Conservation (phyloP, 2,797 vertebrate species). For the Okamejei kenojei region DNA sequence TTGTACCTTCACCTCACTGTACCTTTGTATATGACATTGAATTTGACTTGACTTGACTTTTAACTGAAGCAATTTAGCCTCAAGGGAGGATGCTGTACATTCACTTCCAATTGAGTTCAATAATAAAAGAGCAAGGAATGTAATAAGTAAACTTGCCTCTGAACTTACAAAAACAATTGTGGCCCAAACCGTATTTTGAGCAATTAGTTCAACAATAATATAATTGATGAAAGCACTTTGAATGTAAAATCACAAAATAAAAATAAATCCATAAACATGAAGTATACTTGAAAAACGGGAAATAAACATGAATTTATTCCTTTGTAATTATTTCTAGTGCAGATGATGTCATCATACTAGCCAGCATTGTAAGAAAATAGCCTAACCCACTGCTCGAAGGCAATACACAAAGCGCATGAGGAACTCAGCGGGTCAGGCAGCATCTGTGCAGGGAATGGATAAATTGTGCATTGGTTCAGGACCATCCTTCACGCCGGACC, state of each 20-base stretch:
- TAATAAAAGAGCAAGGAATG: slow-evolving; percentile 11
- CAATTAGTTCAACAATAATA: neutral
- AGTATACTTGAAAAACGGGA: slow-evolving; percentile 6
- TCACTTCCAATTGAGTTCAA: neutral
- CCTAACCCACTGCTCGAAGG: neutral
- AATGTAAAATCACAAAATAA: neutral
- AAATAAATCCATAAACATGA: slow-evolving; percentile 10
- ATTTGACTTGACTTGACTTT: no score
- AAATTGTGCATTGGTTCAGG: no score
- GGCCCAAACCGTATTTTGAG: neutral
- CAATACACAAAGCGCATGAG: neutral
- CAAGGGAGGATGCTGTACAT: neutral
- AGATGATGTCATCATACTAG: neutral
- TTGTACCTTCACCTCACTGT: no score
- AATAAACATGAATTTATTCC: neutral
- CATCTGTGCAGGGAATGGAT: no score
- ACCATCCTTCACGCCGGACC: no score
- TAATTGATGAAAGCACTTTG: neutral
- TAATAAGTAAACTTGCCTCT: neutral
- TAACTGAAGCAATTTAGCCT: neutral
- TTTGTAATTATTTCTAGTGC: neutral
- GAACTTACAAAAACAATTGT: neutral
- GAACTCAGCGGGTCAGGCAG: no score
- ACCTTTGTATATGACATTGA: no score
- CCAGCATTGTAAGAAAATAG: neutral